These are phyloP conservation scores for Caenorhabditis doughertyi DNA, from an alignment of 2,888 invertebrate genomes.

Conservation along the genomic window DNA sequence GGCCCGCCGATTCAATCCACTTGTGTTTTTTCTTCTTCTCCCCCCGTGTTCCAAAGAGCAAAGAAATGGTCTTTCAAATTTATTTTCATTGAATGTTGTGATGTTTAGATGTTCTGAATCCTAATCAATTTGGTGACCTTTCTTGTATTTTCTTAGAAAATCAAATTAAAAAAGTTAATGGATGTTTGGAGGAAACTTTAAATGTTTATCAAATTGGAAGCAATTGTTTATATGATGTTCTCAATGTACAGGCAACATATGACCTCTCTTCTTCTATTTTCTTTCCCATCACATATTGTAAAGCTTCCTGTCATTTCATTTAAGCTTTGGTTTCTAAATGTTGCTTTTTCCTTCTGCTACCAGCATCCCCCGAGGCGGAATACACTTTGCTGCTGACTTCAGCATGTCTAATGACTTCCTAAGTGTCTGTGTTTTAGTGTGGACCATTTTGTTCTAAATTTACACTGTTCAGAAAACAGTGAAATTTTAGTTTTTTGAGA, in stretches of 20 bases:
- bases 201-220: conserved; percentile 44
- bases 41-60: conserved; percentile 35
- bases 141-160: conserved; percentile 7
- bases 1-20: conserved; percentile 54
- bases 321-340: conserved; percentile 30
- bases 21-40: conserved; percentile 41
- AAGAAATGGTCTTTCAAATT: conserved; percentile 13
- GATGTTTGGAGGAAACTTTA: conserved; percentile 4
- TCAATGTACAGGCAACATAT: conserved; percentile 19
- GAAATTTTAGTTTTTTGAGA: neutral
- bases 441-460: conserved; percentile 34
- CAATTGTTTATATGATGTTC: conserved; percentile 53
- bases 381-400: conserved; percentile 47
- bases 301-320: neutral
- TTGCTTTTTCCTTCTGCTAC: conserved; percentile 10
- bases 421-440: conserved; percentile 39
- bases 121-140: neutral
- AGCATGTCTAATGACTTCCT: conserved; percentile 55
- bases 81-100: neutral
- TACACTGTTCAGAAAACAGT: neutral
- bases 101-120: conserved; percentile 1
- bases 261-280: neutral
- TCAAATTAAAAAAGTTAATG: conserved; percentile 9
- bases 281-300: conserved; percentile 7
- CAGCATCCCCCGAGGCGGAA: conserved; percentile 32